phyloP scores from a whole-genome alignment of 2,888 invertebrate genomes.

The Phymatocera aterrima region DNA sequence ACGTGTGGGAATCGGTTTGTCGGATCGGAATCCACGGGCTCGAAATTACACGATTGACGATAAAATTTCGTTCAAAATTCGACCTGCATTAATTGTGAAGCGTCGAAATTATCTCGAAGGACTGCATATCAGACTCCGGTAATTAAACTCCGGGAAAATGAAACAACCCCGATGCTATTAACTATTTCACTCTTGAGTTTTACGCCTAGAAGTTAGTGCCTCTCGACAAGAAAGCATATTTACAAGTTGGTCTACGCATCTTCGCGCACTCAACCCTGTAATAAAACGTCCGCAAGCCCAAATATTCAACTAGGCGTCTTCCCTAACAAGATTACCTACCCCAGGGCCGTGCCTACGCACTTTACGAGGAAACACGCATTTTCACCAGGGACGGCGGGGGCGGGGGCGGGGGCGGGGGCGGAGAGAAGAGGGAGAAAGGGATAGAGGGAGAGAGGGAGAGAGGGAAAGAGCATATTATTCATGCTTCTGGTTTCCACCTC shows the following conservation, averaged over 20 bases:
- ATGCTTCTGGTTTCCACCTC: neutral
- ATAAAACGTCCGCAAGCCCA: slow-evolving; percentile 32
- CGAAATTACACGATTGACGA: too few relatives aligned
- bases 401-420: neutral
- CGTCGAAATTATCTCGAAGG: too few relatives aligned
- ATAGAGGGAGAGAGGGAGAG: neutral
- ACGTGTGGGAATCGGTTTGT: too few relatives aligned
- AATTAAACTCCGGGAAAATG: too few relatives aligned
- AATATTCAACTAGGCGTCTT: slow-evolving; percentile 45
- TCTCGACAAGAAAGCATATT: slow-evolving; percentile 14
- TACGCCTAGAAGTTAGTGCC: neutral
- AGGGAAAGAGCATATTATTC: slow-evolving; percentile 10
- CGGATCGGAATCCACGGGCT: too few relatives aligned
- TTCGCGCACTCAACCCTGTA: slow-evolving; percentile 26
- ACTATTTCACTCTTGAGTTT: neutral
- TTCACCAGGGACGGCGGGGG: neutral
- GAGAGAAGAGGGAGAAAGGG: too few relatives aligned
- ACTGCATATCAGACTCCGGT: too few relatives aligned
- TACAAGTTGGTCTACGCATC: slow-evolving; percentile 28
- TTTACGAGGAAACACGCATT: slow-evolving; percentile 42
- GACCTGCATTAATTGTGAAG: too few relatives aligned
- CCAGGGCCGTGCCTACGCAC: slow-evolving; percentile 32
- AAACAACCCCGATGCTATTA: neutral
- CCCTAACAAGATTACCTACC: slow-evolving; percentile 39
- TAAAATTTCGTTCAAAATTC: too few relatives aligned